A percentile compares a stretch with the other conserved stretches of the same genome.
Evolutionary conservation across 2,888 invertebrate species (phyloP).

Genomic region (Limnephilus auricula): DNA sequence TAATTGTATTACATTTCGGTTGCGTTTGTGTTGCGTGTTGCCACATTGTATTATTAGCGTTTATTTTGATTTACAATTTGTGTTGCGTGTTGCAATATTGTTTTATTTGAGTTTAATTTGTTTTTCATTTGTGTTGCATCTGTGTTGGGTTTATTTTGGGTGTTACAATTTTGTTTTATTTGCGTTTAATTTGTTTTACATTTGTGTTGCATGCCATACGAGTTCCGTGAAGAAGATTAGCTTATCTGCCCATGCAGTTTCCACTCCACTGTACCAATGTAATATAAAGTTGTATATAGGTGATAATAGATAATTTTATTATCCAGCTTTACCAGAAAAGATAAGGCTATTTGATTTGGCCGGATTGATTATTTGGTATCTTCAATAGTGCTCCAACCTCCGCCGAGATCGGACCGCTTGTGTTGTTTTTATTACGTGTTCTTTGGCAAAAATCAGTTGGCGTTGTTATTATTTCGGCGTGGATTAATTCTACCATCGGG

Average conservation of each 20-base stretch:
- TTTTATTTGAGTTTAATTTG: no score
- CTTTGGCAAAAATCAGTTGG: slow-evolving; percentile 26
- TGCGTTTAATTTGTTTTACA: not conserved
- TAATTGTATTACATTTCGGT: no score
- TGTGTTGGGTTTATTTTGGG: no score
- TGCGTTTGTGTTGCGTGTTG: no score
- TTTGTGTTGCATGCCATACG: not conserved
- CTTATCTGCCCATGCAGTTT: not conserved
- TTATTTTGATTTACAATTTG: no score
- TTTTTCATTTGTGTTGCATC: no score
- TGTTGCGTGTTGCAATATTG: no score
- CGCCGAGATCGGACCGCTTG: slow-evolving; percentile 7
- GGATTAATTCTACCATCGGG: not conserved
- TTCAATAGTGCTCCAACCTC: slow-evolving; percentile 15
- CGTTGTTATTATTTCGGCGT: slow-evolving; percentile 13
- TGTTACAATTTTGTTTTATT: no score
- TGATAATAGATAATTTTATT: not conserved
- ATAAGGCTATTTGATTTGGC: slow-evolving; percentile 55
- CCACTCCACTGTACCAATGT: not conserved
- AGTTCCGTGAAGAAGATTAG: not conserved
- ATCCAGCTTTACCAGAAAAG: slow-evolving; percentile 35
- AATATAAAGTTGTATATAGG: not conserved
- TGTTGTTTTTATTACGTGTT: not conserved
- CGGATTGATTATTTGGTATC: slow-evolving; percentile 43
- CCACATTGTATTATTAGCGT: no score